phyloP scores from a whole-genome alignment of 2,888 invertebrate genomes.

The Euzophera pinguis region DNA sequence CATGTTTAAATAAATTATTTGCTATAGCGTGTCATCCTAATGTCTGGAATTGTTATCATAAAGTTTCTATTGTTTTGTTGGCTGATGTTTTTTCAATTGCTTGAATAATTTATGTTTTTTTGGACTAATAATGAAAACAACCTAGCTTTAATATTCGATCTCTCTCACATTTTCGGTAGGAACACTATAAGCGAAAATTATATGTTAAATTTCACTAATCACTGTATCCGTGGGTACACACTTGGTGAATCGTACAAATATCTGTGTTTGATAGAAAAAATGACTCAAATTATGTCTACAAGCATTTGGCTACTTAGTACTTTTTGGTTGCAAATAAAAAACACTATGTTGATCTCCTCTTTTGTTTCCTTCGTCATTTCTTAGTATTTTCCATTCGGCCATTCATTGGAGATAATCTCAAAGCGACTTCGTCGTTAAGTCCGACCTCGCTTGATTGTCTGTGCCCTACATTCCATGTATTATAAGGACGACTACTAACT shows the following conservation, averaged over 20 bases:
- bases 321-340: too few species aligned
- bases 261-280: too few species aligned
- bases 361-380: too few species aligned
- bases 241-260: too few species aligned
- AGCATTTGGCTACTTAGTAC: too few species aligned
- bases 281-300: too few species aligned
- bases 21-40: neutral
- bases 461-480: neutral
- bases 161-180: too few species aligned
- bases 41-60: slow-evolving; percentile 4
- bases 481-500: neutral
- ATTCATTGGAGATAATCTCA: neutral
- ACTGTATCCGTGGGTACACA: too few species aligned
- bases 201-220: too few species aligned
- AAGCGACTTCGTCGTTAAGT: neutral
- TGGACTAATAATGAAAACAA: neutral
- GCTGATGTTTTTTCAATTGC: neutral
- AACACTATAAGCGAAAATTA: too few species aligned
- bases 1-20: neutral
- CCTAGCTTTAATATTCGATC: too few species aligned
- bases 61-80: neutral
- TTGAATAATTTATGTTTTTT: neutral
- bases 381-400: neutral
- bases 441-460: slow-evolving; percentile 4
- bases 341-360: too few species aligned